phyloP scores from a whole-genome alignment of 2,797 vertebrate genomes.

The Esox masquinongy region DNA sequence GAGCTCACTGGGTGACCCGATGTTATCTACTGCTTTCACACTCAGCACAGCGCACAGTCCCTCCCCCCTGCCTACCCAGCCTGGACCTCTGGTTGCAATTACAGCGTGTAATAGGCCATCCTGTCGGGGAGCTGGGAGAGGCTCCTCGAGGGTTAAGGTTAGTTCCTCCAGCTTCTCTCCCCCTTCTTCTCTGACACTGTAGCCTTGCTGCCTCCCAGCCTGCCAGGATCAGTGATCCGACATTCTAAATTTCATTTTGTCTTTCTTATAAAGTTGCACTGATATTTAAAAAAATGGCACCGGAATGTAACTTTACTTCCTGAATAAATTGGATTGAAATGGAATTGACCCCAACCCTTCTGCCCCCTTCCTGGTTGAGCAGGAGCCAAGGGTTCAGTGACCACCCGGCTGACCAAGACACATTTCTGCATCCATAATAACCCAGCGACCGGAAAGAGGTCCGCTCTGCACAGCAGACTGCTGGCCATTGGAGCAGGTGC shows the following conservation, averaged over 20 bases:
- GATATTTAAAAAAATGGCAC: too few relatives aligned
- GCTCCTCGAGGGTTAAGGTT: background rate
- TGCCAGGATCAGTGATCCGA: background rate
- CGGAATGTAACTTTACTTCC: too few relatives aligned
- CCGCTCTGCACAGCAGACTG: background rate
- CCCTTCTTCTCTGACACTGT: background rate
- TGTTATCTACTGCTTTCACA: constrained; percentile 4
- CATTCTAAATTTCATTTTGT: too few relatives aligned
- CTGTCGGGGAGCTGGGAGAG: constrained; percentile 45
- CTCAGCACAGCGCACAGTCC: background rate
- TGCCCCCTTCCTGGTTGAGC: too few relatives aligned
- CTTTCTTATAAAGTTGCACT: too few relatives aligned
- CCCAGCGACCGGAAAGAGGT: background rate
- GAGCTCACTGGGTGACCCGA: background rate
- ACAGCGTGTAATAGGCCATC: constrained; percentile 67
- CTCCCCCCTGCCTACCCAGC: constrained; percentile 66
- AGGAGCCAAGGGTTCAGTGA: too few relatives aligned
- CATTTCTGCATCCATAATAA: background rate
- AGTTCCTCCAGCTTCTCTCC: constrained; percentile 36
- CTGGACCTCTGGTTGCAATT: constrained; percentile 73
- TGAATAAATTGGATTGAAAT: too few relatives aligned
- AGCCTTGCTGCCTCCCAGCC: constrained; percentile 21
- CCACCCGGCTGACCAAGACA: too few relatives aligned
- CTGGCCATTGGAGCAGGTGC: constrained; percentile 46
- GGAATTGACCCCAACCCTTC: too few relatives aligned